These are phyloP conservation scores for Allygus modestus DNA, from an alignment of 2,888 invertebrate genomes.

Conservation along the genomic window DNA sequence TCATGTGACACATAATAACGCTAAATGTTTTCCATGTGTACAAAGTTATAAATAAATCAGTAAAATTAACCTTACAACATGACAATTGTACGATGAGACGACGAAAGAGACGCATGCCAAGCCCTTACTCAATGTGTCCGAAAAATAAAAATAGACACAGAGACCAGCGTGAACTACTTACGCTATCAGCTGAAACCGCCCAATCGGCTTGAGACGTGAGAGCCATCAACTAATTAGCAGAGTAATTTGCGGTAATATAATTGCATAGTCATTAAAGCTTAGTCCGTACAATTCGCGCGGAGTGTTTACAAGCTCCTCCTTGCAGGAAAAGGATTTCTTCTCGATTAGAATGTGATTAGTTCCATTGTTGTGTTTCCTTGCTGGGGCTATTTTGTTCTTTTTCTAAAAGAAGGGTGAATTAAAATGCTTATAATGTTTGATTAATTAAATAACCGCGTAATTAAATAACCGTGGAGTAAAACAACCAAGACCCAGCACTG, in stretches of 20 bases:
- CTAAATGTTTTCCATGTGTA: too few species aligned
- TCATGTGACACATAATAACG: too few species aligned
- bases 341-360: neutral
- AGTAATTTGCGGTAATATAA: neutral
- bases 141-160: slow-evolving; percentile 19
- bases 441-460: too few species aligned
- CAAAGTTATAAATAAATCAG: too few species aligned
- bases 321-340: neutral
- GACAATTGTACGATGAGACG: neutral
- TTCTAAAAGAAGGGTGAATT: too few species aligned
- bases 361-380: too few species aligned
- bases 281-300: neutral
- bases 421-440: too few species aligned
- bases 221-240: neutral
- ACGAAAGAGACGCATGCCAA: slow-evolving; percentile 18
- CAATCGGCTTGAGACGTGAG: neutral
- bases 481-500: neutral
- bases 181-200: neutral
- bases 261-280: too few species aligned
- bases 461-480: too few species aligned
- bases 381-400: too few species aligned
- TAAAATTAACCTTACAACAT: too few species aligned
- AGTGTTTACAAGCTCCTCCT: neutral
- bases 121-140: slow-evolving; percentile 34
- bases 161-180: slow-evolving; percentile 17